These are phyloP conservation scores for Polypedilum pembai DNA, from an alignment of 1,140 invertebrate genomes.

Conservation along the genomic window DNA sequence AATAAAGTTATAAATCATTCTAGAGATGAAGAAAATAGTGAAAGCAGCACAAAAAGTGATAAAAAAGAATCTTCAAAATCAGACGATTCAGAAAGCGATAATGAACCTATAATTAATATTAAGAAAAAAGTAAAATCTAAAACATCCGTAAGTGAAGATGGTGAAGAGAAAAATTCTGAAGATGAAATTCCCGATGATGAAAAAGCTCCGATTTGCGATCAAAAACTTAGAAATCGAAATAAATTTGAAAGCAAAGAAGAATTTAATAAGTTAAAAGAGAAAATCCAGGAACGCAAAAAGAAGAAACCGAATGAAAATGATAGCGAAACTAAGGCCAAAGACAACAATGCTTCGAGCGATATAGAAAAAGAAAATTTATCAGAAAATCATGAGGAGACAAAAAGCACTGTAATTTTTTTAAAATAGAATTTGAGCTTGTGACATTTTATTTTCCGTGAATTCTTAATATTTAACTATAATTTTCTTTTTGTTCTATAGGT, in stretches of 20 bases:
- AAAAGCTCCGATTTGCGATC: neutral
- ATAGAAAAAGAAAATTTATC: neutral
- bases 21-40: neutral
- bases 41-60: neutral
- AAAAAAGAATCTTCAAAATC: neutral
- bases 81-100: neutral
- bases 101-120: neutral
- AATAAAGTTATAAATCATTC: neutral
- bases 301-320: neutral
- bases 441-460: neutral
- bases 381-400: neutral
- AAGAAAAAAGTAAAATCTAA: neutral
- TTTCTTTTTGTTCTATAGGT: neutral
- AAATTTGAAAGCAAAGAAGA: neutral
- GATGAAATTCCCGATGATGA: neutral
- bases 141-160: neutral
- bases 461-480: too few relatives aligned
- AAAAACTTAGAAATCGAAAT: neutral
- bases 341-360: neutral
- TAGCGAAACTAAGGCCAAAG: neutral
- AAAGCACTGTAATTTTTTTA: neutral
- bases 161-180: neutral
- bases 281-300: neutral
- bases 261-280: neutral
- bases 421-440: neutral